phyloP scores from a whole-genome alignment of 2,113 vertebrate species.

The Dromiciops gliroides region DNA sequence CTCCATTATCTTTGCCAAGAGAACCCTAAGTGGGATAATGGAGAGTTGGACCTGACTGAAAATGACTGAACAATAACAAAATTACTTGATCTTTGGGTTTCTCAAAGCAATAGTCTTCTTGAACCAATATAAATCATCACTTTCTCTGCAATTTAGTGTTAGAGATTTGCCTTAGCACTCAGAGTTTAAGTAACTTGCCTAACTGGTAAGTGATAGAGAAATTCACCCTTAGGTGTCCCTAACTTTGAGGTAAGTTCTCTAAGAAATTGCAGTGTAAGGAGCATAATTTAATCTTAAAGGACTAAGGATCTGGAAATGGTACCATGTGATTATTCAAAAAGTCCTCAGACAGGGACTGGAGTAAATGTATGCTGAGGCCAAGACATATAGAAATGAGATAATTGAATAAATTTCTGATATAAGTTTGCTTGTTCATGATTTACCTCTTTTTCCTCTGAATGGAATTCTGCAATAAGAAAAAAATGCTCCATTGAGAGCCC shows the following conservation, averaged over 20 bases:
- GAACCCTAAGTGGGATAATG: background rate
- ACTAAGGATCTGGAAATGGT: conserved; percentile 40
- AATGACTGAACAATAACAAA: background rate
- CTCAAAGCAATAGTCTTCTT: background rate
- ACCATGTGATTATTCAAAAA: conserved; percentile 61
- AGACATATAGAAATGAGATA: conserved; percentile 42
- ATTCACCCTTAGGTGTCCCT: background rate
- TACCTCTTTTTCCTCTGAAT: conserved; percentile 29
- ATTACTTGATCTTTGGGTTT: background rate
- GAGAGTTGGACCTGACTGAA: background rate
- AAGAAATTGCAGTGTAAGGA: background rate
- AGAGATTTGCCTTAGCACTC: background rate
- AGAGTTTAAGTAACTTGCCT: background rate
- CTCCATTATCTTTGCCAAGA: background rate
- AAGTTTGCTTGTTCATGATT: conserved; percentile 35
- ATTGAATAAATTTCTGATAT: conserved; percentile 44
- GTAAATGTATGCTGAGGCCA: conserved; percentile 51
- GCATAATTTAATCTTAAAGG: conserved; percentile 17
- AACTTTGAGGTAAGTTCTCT: background rate
- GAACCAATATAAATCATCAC: background rate
- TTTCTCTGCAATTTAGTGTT: background rate
- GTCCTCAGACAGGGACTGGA: conserved; percentile 31
- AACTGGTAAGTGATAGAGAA: background rate
- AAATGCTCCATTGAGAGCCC: conserved; percentile 17
- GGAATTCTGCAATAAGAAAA: conserved; percentile 36